Evolutionary conservation across 2,797 vertebrate species (phyloP).

Genomic region (Lacerta viridis): DNA sequence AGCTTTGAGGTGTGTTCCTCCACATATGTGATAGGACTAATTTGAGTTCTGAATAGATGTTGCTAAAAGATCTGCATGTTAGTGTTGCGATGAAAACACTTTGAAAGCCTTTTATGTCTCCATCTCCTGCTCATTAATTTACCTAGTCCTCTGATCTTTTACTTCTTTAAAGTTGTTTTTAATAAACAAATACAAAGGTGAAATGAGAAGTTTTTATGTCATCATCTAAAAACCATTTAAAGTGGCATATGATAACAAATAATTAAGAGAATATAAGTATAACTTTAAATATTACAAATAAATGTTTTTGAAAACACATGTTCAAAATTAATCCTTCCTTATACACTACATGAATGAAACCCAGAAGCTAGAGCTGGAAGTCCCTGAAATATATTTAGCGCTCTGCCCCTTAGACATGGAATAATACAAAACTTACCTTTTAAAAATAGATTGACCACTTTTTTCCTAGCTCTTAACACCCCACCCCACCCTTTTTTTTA

Average conservation of each 20-base stretch:
- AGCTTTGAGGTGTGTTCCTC: constrained; percentile 25
- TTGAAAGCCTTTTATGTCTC: constrained; percentile 74
- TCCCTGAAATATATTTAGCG: neutral
- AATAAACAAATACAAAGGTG: constrained; percentile 72
- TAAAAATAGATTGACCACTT: neutral
- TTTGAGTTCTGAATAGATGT: constrained; percentile 61
- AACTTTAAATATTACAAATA: constrained; percentile 50
- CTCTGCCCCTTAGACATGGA: neutral
- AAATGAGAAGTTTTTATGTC: constrained; percentile 69
- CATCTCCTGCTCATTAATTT: constrained; percentile 73
- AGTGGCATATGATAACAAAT: constrained; percentile 65
- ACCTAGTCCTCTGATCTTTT: constrained; percentile 76
- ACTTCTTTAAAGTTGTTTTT: constrained; percentile 75
- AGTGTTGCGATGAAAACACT: constrained; percentile 68
- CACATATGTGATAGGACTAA: constrained; percentile 53
- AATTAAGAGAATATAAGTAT: constrained; percentile 65
- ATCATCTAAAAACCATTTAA: constrained; percentile 66
- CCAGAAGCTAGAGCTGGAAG: too few species aligned
- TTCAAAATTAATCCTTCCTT: constrained; percentile 42
- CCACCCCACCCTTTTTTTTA: neutral
- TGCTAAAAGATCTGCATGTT: constrained; percentile 57
- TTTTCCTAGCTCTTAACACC: neutral
- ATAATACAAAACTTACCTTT: neutral
- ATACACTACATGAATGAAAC: accelerated
- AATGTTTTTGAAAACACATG: neutral